Evolutionary conservation across 2,113 vertebrate species (phyloP).

Genomic region (Pteronura brasiliensis): DNA sequence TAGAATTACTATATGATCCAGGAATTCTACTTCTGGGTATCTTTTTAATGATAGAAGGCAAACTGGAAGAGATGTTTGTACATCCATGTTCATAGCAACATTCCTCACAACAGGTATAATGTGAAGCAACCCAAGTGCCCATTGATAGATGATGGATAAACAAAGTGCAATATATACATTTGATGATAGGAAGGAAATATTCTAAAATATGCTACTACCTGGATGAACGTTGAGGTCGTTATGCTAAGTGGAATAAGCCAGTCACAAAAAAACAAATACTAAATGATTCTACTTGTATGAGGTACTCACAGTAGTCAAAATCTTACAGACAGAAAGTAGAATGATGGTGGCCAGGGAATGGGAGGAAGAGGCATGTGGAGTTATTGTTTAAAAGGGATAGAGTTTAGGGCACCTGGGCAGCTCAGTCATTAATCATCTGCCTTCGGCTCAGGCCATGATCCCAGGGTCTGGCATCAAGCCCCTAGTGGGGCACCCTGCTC

Average conservation of each 20-base stretch:
- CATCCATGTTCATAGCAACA: no score
- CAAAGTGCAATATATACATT: background rate
- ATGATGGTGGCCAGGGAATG: background rate
- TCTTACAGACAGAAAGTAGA: background rate
- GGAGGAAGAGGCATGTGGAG: background rate
- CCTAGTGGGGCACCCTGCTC: no score
- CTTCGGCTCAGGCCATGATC: background rate
- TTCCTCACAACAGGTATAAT: background rate
- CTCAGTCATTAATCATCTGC: background rate
- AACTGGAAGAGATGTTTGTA: background rate
- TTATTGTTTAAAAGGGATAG: background rate
- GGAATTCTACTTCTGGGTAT: background rate
- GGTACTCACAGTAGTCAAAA: background rate
- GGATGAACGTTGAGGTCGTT: background rate
- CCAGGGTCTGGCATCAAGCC: background rate
- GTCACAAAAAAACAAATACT: background rate
- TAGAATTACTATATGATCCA: background rate
- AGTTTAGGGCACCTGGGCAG: background rate
- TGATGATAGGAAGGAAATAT: background rate
- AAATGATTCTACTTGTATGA: background rate
- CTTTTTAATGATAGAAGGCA: background rate
- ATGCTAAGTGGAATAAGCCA: background rate
- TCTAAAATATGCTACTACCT: background rate
- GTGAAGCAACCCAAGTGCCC: background rate
- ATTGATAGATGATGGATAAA: background rate